These are phyloP conservation scores for Rhagium mordax DNA, from an alignment of 2,888 invertebrate genomes.

Conservation along the genomic window DNA sequence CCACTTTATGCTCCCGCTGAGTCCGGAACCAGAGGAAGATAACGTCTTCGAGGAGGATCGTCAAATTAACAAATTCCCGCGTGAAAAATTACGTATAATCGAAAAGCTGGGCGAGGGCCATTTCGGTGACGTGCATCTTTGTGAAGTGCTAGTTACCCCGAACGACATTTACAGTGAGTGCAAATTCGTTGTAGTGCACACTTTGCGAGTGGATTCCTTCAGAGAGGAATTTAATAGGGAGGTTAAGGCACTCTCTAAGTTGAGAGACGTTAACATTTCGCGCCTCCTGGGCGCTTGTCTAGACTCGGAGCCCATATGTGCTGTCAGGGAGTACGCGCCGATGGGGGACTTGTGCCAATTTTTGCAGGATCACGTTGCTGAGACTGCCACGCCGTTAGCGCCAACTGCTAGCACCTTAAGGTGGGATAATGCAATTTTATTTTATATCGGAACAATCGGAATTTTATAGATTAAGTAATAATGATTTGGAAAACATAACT, in stretches of 20 bases:
- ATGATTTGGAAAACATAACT: too few species aligned
- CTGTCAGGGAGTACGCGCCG: conserved; percentile 84
- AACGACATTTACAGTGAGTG: conserved; percentile 26
- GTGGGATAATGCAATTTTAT: conserved; percentile 68
- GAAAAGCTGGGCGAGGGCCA: conserved; percentile 85
- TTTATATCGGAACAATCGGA: neutral
- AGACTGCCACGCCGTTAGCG: conserved; percentile 77
- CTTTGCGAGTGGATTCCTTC: conserved; percentile 76
- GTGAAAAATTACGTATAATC: conserved; percentile 81
- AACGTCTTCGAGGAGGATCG: conserved; percentile 72
- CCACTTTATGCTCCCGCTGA: conserved; percentile 63
- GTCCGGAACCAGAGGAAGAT: conserved; percentile 70
- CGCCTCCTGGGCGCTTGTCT: conserved; percentile 82
- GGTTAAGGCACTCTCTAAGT: conserved; percentile 79
- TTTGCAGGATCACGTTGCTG: conserved; percentile 85
- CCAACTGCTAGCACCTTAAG: conserved; percentile 79
- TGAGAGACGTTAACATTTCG: conserved; percentile 82
- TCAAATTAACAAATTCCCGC: conserved; percentile 77
- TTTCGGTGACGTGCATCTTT: conserved; percentile 82
- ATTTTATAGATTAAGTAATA: too few species aligned
- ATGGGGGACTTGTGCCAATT: conserved; percentile 89
- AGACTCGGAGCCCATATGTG: conserved; percentile 81
- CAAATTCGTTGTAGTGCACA: conserved; percentile 81
- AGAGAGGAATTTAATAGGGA: conserved; percentile 81
- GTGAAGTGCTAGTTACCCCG: conserved; percentile 72